Percentiles rank a stretch among this genome's conserved stretches.
Evolutionary conservation across 2,113 vertebrate genomes (phyloP).

Genomic region (Thinocorus orbignyianus): DNA sequence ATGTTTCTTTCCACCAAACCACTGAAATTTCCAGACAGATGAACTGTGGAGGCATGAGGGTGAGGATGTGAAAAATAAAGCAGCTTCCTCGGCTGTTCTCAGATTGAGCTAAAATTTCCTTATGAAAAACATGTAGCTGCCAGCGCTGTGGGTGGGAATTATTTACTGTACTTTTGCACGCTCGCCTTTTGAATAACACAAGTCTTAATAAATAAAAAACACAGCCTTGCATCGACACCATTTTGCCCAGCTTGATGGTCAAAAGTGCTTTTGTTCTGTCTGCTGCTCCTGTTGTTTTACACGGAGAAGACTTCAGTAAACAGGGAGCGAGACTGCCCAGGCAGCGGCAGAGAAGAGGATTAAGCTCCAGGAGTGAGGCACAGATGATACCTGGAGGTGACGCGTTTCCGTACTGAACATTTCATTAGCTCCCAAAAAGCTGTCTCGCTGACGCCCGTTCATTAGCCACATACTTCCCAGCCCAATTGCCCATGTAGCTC

Average conservation of each 20-base stretch:
- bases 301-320: neutral
- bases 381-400: constrained; percentile 41
- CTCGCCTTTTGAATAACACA: neutral
- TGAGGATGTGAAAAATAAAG: neutral
- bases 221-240: neutral
- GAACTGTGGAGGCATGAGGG: neutral
- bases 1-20: neutral
- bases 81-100: neutral
- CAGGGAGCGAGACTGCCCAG: neutral
- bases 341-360: neutral
- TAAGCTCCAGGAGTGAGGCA: neutral
- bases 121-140: neutral
- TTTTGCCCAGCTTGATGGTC: neutral
- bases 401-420: neutral
- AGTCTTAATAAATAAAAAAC: neutral
- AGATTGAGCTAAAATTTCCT: neutral
- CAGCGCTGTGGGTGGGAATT: neutral
- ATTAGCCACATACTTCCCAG: constrained; percentile 27
- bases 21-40: neutral
- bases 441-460: neutral
- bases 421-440: constrained; percentile 43
- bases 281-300: constrained; percentile 5
- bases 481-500: constrained; percentile 36
- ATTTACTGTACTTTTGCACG: neutral
- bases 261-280: constrained; percentile 4